A percentile compares a stretch with the other conserved stretches of the same genome.
Evolutionary conservation across 2,113 vertebrate species (phyloP).

Genomic region (Arenaria interpres): DNA sequence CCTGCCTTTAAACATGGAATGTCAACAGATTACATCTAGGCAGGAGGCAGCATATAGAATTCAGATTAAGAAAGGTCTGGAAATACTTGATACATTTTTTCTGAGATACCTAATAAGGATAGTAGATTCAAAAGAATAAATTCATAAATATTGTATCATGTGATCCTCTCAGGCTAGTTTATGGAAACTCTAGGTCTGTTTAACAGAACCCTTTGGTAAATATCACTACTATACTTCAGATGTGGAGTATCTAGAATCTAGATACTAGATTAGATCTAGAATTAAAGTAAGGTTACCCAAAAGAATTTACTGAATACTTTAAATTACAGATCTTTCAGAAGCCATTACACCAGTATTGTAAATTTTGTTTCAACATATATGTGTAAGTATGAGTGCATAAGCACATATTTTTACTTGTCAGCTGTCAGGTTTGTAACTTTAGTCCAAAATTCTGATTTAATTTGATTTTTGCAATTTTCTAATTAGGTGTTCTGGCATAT

Average conservation of each 20-base stretch:
- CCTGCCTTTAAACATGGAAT: background rate
- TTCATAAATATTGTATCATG: background rate
- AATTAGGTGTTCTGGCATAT: background rate
- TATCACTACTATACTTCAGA: background rate
- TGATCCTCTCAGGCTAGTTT: background rate
- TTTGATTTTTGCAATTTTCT: background rate
- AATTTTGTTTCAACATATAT: background rate
- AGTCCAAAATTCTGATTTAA: background rate
- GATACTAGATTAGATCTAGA: too few species aligned
- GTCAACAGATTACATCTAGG: background rate
- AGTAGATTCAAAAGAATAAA: background rate
- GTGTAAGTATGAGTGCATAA: background rate
- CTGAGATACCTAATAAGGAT: background rate
- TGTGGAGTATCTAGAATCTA: too few species aligned
- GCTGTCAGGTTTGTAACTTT: background rate
- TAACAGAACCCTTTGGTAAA: background rate
- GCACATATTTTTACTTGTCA: background rate
- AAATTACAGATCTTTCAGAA: background rate
- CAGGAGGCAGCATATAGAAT: background rate
- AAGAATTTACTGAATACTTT: background rate
- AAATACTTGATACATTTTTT: background rate
- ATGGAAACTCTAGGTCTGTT: background rate
- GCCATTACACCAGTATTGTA: background rate
- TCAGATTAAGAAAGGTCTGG: background rate
- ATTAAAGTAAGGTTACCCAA: background rate